phyloP scores from a whole-genome alignment of 53 echinoderm and acorn worm species.

The Arbacia lixula region DNA sequence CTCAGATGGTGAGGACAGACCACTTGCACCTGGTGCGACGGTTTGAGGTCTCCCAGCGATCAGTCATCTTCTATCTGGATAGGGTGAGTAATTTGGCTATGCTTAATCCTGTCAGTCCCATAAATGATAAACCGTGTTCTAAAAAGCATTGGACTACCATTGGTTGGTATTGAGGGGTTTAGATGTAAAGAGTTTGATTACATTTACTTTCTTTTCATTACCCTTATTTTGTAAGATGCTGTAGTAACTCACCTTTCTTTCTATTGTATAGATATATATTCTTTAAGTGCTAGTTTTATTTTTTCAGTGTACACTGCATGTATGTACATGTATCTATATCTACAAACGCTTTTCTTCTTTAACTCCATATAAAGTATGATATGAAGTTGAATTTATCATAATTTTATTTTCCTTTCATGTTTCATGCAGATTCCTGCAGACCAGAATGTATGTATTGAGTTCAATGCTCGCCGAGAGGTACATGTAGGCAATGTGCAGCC shows the following conservation, averaged over 20 bases:
- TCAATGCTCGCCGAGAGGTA: constrained; percentile 61
- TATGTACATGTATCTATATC: neutral
- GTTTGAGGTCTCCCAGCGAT: constrained; percentile 77
- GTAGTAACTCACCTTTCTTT: too few species aligned
- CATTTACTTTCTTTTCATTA: too few species aligned
- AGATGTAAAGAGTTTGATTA: too few species aligned
- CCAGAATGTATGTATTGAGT: constrained; percentile 53
- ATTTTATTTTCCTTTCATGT: neutral
- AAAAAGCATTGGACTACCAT: too few species aligned
- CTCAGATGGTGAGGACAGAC: constrained; percentile 32
- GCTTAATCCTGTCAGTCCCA: too few species aligned
- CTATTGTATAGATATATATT: too few species aligned
- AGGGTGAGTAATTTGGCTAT: constrained; percentile 61
- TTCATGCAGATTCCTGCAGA: constrained; percentile 62
- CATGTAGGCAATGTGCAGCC: constrained; percentile 82
- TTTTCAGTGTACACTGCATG: neutral
- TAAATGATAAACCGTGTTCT: too few species aligned
- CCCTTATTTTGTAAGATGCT: too few species aligned
- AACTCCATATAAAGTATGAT: neutral
- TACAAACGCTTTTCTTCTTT: neutral
- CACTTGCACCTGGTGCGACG: constrained; percentile 55
- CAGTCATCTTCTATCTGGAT: constrained; percentile 78
- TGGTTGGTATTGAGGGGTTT: too few species aligned
- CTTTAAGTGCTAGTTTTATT: too few species aligned
- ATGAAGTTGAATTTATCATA: neutral